Evolutionary conservation across 2,888 invertebrate genomes (phyloP).

Genomic region (Oxyteleia sp.): DNA sequence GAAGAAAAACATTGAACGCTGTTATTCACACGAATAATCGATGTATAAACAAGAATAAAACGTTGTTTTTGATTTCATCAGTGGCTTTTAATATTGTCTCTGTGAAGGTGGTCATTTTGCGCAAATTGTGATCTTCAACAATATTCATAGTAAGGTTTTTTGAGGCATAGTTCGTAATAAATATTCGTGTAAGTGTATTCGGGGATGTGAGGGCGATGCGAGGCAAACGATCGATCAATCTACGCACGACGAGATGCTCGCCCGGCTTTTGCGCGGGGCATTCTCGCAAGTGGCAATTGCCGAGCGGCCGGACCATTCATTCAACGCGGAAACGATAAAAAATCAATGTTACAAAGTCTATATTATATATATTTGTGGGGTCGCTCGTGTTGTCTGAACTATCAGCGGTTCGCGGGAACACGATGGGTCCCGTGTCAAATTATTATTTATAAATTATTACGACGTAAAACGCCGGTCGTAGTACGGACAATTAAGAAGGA

Average conservation of each 20-base stretch:
- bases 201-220: slow-evolving; percentile 49
- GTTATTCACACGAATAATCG: slow-evolving; percentile 55
- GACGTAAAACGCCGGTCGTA: slow-evolving; percentile 73
- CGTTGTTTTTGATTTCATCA: slow-evolving; percentile 75
- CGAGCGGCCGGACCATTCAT: slow-evolving; percentile 21
- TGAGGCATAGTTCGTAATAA: slow-evolving; percentile 75
- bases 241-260: slow-evolving; percentile 15
- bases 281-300: slow-evolving; percentile 16
- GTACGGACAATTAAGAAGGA: slow-evolving; percentile 4
- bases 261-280: slow-evolving; percentile 14
- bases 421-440: slow-evolving; percentile 60
- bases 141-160: slow-evolving; percentile 65
- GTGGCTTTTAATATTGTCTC: slow-evolving; percentile 82
- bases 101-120: slow-evolving; percentile 82
- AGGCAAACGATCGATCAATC: slow-evolving; percentile 67
- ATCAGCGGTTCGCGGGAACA: neutral
- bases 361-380: slow-evolving; percentile 74
- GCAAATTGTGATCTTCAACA: slow-evolving; percentile 79
- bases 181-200: slow-evolving; percentile 77
- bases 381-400: slow-evolving; percentile 3
- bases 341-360: slow-evolving; percentile 82
- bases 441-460: slow-evolving; percentile 75
- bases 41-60: slow-evolving; percentile 65
- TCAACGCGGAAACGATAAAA: slow-evolving; percentile 73
- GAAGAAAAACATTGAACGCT: slow-evolving; percentile 23